Evolutionary conservation across 2,113 vertebrate genomes (phyloP), one percentile per base, ranked within the genome.

Genomic region (Anhinga anhinga): DNA sequence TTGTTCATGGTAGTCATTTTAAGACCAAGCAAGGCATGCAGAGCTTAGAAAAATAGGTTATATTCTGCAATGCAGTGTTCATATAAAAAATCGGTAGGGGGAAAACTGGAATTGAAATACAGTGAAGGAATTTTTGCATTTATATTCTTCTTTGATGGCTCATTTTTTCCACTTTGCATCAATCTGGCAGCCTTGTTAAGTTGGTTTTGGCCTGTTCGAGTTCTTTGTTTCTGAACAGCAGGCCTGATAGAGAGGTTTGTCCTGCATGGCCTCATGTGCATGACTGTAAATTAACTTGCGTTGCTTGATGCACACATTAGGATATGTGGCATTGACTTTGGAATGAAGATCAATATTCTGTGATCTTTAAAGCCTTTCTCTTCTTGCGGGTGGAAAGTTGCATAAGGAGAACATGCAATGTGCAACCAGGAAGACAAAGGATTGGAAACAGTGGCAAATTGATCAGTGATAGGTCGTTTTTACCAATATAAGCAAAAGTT

Each of bases 281-380:
- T 83, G 77, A 81, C 52, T 95, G 49, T 32, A 97, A 95, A 97
- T 95, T 92, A 96, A 77, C 79, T 77, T 88, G 47, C 47, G 4
- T 65, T 92, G 34, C 63, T 94, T 91, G 69, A 74, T 95, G 34
- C 47, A 49, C 12, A 23, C 23, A 36, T 88, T 92, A 74, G 71
- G 59, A 91, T 71, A 94, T 38, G 73, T 83, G 78, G 50, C 87
- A 89, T 83, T 97, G 95, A 95, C 69, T 97, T 93, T 94, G 73
- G 59, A 96, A 95, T 56, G 88, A 59, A 67, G 77, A 97, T 98
- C 97, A 96, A 95, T 97, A 96, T 79, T 67, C 47, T 96, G 96
- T 97, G 93, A 96, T 97, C 78, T 88, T 47, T 72, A 93, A 96
- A 95, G 94, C 44, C 27, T 93, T 96, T 95, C 62, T 97, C 53